Conservation (phyloP, 1,140 invertebrate species). For the Drosophila erecta region DNA sequence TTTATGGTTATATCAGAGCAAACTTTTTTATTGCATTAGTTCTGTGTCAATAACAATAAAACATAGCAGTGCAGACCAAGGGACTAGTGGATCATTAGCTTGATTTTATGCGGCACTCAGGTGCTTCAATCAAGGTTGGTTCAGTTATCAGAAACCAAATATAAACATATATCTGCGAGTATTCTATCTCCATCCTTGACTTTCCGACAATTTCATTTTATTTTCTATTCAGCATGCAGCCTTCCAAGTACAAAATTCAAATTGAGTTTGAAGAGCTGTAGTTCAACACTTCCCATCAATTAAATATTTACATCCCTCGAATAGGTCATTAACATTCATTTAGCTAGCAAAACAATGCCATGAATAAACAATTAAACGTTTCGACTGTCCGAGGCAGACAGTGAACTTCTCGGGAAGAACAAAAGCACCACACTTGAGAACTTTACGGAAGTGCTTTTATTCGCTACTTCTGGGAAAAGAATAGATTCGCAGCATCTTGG, state of each 20-base stretch:
- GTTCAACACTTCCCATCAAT: constrained; percentile 17
- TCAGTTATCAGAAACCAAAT: not conserved
- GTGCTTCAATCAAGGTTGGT: constrained; percentile 10
- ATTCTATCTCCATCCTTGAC: not conserved
- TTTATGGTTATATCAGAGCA: constrained; percentile 29
- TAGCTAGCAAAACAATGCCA: constrained; percentile 29
- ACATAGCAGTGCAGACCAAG: constrained; percentile 15
- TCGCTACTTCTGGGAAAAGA: constrained; percentile 14
- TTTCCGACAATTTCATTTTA: not conserved
- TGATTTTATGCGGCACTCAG: constrained; percentile 1
- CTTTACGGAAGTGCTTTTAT: constrained; percentile 32
- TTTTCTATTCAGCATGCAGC: not conserved
- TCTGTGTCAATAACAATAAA: constrained; percentile 58
- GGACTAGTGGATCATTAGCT: not conserved
- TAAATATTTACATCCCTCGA: constrained; percentile 35
- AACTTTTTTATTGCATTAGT: constrained; percentile 60
- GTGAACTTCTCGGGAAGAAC: constrained; percentile 31
- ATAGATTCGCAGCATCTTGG: constrained; percentile 34
- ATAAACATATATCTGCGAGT: not conserved
- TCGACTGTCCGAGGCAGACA: constrained; percentile 36
- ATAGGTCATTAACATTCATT: constrained; percentile 56
- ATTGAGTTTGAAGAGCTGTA: constrained; percentile 14
- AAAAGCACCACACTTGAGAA: constrained; percentile 33
- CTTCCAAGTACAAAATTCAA: not conserved
- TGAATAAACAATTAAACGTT: constrained; percentile 70